These are phyloP conservation scores for Percopsis transmontana DNA, from an alignment of 2,113 vertebrate genomes.

Conservation along the genomic window DNA sequence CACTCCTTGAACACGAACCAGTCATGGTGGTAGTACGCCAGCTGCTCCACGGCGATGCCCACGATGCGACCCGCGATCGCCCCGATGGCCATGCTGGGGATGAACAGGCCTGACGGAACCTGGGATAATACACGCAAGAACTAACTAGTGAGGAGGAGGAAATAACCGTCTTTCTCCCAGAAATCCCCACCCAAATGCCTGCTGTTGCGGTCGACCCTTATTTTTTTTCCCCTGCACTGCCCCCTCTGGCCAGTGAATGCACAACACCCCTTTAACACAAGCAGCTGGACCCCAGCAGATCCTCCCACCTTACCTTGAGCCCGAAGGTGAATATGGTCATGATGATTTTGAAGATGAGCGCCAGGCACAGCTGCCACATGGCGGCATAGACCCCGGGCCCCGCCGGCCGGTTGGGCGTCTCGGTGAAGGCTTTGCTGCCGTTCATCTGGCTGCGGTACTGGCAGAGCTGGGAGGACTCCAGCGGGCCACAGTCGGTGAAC, in stretches of 20 bases:
- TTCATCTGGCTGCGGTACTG: slow-evolving; percentile 97
- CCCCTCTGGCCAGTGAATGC: background rate
- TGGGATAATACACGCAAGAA: slow-evolving; percentile 42
- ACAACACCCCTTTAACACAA: too few relatives aligned
- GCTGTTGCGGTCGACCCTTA: too few relatives aligned
- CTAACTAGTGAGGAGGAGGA: too few relatives aligned
- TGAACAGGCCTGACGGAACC: slow-evolving; percentile 96
- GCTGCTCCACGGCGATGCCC: slow-evolving; percentile 95
- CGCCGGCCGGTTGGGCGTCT: slow-evolving; percentile 88
- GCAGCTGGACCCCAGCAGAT: background rate
- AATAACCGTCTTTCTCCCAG: too few relatives aligned
- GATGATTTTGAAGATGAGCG: slow-evolving; percentile 97
- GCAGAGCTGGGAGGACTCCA: slow-evolving; percentile 95
- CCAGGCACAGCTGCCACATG: slow-evolving; percentile 97
- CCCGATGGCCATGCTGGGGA: slow-evolving; percentile 98
- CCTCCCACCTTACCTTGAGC: slow-evolving; percentile 85
- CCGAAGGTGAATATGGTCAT: slow-evolving; percentile 99
- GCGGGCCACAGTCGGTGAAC: slow-evolving; percentile 94
- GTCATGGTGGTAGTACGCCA: slow-evolving; percentile 96
- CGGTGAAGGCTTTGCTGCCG: slow-evolving; percentile 86
- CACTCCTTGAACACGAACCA: slow-evolving; percentile 98
- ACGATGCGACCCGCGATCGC: slow-evolving; percentile 96
- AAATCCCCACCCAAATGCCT: too few relatives aligned
- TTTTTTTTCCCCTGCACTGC: too few relatives aligned
- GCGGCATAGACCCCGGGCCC: slow-evolving; percentile 94